Base-by-base conservation (phyloP, 1,140 invertebrate genomes). In the Drosophila auraria region DNA sequence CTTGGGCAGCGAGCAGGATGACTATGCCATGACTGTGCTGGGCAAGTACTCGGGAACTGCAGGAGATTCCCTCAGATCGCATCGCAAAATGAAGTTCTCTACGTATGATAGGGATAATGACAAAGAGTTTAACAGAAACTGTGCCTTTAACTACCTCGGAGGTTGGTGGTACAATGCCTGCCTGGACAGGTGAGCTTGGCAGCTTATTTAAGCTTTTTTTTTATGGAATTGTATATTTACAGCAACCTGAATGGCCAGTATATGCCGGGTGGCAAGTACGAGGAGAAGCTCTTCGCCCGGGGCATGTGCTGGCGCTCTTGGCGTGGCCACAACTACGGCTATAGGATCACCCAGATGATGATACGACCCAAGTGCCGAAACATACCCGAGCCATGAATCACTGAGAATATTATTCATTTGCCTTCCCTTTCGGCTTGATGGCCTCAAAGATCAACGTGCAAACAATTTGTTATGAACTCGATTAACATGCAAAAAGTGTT, bases 81-180 rank as follows among this genome's bases (percentile, higher is more conserved):
- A 76, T 20, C 60, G 47, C 6, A 54, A 58, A 33, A 51, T 53
- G 36, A 80, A 87, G 56, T 87, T 87, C 50, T 56, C 76, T 27
- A 87, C 83, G 0, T 87, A 63, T 14, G 83, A 87, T 30, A 80
- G 94, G 14, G 96, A 97, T 82, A 96, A 96, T 82, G 96, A 97
- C 83, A 94, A 94, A 80, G 94, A 94, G 56, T 95, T 95, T 45
- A 94, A 94, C 4, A 57, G 54, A 7, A 95, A 95, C 51, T 97
- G 96, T 92, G 96, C 96, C 0, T 91, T 94, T 47, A 93, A 94
- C 44, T 95, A 95, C 53, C 93, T 93, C 30, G 95, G 95, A 9
- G 95, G 95, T 3, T 96, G 95, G 94, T 96, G 95, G 95, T 96
- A 96, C 75, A 94, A 94, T 76, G 73, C 79, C 12, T 93, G 92